phyloP scores from a whole-genome alignment of 2,113 vertebrate species.

The Athene cunicularia region DNA sequence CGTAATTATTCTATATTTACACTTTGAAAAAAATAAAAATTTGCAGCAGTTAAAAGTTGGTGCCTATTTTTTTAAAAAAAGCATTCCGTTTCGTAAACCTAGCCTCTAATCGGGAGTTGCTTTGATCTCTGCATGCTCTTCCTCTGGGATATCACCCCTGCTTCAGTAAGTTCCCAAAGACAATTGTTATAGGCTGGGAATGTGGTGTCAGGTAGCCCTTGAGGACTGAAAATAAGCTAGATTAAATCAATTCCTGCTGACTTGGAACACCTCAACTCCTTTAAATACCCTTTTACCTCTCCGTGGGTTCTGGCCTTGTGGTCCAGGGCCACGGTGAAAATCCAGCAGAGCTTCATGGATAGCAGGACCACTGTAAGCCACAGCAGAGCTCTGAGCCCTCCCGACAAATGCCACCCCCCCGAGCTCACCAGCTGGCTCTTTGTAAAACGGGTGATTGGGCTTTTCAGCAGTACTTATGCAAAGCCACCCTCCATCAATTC shows the following conservation, averaged over 20 bases:
- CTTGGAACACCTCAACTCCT: background rate
- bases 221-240: background rate
- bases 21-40: background rate
- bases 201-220: background rate
- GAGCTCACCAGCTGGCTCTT: background rate
- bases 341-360: background rate
- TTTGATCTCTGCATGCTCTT: background rate
- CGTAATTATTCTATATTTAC: background rate
- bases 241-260: background rate
- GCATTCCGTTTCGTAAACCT: background rate
- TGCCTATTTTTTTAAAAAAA: background rate
- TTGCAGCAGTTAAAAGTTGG: background rate
- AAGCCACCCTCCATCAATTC: constrained; percentile 7
- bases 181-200: background rate
- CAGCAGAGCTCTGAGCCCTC: background rate
- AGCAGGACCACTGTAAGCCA: background rate
- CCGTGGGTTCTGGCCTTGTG: accelerated
- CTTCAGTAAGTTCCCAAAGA: background rate
- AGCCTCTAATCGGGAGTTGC: accelerated
- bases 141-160: background rate
- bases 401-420: background rate
- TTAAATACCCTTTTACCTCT: background rate
- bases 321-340: background rate
- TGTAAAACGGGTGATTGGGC: background rate
- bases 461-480: background rate